Percentiles rank a stretch among this genome's conserved stretches.
These are phyloP conservation scores for Drosophila setifemur DNA, from an alignment of 1,140 invertebrate genomes.

Conservation along the genomic window DNA sequence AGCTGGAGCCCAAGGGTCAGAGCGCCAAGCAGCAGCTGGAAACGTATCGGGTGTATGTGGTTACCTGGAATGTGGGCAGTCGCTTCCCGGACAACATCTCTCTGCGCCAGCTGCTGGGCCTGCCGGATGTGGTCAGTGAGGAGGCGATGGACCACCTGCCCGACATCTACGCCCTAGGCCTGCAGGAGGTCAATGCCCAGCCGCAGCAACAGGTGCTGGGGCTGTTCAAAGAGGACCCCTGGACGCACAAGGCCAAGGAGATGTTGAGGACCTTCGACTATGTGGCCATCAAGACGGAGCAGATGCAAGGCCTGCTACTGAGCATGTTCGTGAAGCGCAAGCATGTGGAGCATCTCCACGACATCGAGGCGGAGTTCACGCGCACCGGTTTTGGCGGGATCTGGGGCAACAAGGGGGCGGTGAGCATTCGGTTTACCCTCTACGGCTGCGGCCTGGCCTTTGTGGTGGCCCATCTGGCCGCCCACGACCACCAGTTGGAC, in stretches of 20 bases:
- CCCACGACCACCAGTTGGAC: slow-evolving; percentile 91
- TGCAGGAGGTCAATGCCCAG: slow-evolving; percentile 95
- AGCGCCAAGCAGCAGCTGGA: slow-evolving; percentile 51
- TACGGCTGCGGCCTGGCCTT: slow-evolving; percentile 94
- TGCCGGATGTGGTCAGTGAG: slow-evolving; percentile 83
- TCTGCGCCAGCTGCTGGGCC: slow-evolving; percentile 87
- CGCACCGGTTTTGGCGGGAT: slow-evolving; percentile 94
- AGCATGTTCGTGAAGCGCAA: slow-evolving; percentile 89
- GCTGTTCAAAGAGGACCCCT: slow-evolving; percentile 91
- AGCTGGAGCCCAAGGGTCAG: not conserved
- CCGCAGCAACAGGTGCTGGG: slow-evolving; percentile 92
- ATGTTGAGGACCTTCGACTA: slow-evolving; percentile 88
- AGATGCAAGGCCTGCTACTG: slow-evolving; percentile 91
- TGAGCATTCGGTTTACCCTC: slow-evolving; percentile 92
- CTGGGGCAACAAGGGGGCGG: slow-evolving; percentile 98
- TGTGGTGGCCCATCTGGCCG: slow-evolving; percentile 94
- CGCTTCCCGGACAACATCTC: slow-evolving; percentile 86
- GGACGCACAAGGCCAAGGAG: slow-evolving; percentile 90
- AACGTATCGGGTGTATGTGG: slow-evolving; percentile 85
- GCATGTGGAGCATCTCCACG: slow-evolving; percentile 90
- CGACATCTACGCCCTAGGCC: slow-evolving; percentile 92
- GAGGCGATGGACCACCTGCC: slow-evolving; percentile 84
- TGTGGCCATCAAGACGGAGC: slow-evolving; percentile 89
- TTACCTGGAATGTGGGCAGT: slow-evolving; percentile 94
- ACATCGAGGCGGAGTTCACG: slow-evolving; percentile 93